Conservation (phyloP, 2,113 vertebrate species). For the Nipponia nippon region DNA sequence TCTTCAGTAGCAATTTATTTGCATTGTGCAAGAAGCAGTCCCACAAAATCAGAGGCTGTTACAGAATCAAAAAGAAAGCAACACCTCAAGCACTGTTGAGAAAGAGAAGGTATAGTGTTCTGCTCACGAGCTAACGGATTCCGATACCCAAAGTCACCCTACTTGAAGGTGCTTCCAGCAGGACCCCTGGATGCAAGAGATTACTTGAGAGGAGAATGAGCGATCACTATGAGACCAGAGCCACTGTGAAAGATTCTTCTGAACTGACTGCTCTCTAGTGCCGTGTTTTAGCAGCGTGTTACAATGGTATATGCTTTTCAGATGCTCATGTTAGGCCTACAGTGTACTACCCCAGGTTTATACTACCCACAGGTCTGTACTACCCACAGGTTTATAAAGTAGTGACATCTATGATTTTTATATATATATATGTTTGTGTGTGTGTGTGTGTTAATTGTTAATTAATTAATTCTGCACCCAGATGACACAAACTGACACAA, state of each 20-base stretch:
- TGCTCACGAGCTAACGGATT: fast-evolving
- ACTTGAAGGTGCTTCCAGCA: neutral
- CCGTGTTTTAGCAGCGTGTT: neutral
- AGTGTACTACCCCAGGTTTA: neutral
- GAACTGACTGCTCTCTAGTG: neutral
- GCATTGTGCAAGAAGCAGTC: neutral
- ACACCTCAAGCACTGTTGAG: neutral
- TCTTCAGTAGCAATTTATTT: neutral
- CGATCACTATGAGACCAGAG: neutral
- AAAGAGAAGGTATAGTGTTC: neutral
- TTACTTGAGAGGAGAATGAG: neutral
- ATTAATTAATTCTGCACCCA: neutral
- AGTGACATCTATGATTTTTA: neutral
- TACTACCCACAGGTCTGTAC: neutral
- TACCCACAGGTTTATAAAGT: neutral
- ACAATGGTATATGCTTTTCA: neutral
- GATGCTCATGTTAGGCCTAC: neutral
- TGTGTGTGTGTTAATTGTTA: no score
- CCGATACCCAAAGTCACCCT: neutral
- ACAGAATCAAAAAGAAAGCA: neutral
- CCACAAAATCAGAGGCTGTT: neutral
- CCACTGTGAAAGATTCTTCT: neutral
- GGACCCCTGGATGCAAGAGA: neutral
- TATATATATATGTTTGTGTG: no score
- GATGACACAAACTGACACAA: no score